Evolutionary conservation across 2,888 invertebrate genomes (phyloP), one percentile per base, ranked within the genome.

Genomic region (Dolichomitus sp.): DNA sequence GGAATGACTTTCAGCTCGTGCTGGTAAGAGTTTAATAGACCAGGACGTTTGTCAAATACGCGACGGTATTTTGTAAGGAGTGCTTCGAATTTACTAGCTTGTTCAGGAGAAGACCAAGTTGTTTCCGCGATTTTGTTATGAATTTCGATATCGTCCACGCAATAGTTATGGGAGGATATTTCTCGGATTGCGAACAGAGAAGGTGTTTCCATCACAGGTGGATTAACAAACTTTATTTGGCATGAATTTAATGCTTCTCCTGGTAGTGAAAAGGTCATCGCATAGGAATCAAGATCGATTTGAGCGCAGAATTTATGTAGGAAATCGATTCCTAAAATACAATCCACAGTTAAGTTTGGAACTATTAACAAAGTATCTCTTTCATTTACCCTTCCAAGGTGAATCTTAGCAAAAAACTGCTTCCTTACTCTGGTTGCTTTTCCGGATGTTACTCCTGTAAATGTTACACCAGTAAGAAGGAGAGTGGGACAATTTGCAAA

Each of bases 211-310:
- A 33, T 1, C 7, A 0, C 2, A 5, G 40, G 23, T n/a, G 52
- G 7, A 2, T 23, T 23, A 0, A 6, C 7, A 19, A 14, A 37
- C 14, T 12, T 7, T 2, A 27, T 3, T 1, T 2, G 17, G 7
- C 6, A 1, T 0, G 40, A 37, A 0, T 63, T 23, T 2, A 2
- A 11, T 0, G 40, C 4, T 0, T 42, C 4, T 1, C 19, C 23
- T 0, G 63, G 42, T 0, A n/a, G 0, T 17, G 61, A 48, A 23
- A 48, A 40, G 0, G 42, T 50, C 12, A 73, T 1, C 23, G 61
- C 50, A 4, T 50, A 17, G 0, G 19, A n/a, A 1, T 72, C 59
- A n/a, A 72, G n/a, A 14, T 72, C 59, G 7, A 72, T 72, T 59
- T 54, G 45, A 0, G 72, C 57, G 3, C 23, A 27, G 3, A 72